Percentiles rank a stretch among this genome's conserved stretches.
phyloP scores from a whole-genome alignment of 2,113 vertebrate species.

The Orycteropus afer region DNA sequence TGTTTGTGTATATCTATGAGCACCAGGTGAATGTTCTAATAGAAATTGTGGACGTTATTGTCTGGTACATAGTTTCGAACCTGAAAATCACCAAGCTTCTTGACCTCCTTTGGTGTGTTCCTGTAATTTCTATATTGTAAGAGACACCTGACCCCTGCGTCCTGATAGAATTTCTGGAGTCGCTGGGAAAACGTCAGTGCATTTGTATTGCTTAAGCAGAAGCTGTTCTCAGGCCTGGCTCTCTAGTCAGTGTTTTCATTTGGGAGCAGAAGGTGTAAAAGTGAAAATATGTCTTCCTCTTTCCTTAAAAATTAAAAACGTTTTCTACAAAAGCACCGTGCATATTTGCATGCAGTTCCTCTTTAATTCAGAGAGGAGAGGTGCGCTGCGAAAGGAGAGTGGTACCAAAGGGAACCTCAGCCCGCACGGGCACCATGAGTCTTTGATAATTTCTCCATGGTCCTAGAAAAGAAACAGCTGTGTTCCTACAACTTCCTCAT shows the following conservation, averaged over 20 bases:
- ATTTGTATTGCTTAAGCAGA: neutral
- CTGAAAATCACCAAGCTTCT: fast-evolving
- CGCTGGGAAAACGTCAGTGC: fast-evolving
- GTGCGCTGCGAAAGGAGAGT: neutral
- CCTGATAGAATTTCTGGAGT: neutral
- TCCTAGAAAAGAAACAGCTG: neutral
- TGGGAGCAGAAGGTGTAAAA: conserved; percentile 66
- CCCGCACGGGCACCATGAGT: neutral
- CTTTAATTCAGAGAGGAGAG: neutral
- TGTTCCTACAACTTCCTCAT: neutral
- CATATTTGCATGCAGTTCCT: neutral
- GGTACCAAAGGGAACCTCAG: neutral
- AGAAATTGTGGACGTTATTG: neutral
- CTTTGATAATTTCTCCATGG: neutral
- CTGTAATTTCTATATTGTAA: neutral
- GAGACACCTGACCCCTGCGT: neutral
- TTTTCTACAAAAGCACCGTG: conserved; percentile 19
- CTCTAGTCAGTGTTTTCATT: conserved; percentile 60
- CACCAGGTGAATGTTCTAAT: neutral
- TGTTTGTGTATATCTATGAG: neutral
- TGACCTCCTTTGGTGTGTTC: neutral
- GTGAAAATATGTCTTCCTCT: conserved; percentile 64
- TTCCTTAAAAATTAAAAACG: conserved; percentile 27
- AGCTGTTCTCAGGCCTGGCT: conserved; percentile 36
- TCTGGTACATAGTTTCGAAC: neutral